Evolutionary conservation across 2,888 invertebrate species (phyloP).

Genomic region (Andrena minutula): DNA sequence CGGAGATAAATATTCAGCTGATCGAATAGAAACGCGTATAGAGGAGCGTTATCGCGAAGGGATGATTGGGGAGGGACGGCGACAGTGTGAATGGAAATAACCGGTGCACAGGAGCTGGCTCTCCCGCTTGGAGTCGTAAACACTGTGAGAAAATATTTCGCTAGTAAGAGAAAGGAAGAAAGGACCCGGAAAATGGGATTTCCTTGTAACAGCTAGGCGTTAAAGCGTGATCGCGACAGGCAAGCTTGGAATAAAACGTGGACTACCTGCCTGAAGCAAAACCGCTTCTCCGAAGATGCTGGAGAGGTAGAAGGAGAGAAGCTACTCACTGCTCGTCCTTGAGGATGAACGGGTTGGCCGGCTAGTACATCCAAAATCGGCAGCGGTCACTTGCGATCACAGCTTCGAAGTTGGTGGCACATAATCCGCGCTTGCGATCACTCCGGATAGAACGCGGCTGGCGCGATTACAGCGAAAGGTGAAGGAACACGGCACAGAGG

Average conservation of each 20-base stretch:
- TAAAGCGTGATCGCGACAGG: neutral
- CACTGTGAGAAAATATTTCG: no score
- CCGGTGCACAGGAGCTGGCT: no score
- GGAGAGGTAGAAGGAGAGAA: neutral
- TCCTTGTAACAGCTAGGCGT: neutral
- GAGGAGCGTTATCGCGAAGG: neutral
- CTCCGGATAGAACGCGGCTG: neutral
- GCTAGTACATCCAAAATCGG: constrained; percentile 66
- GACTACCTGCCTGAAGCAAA: neutral
- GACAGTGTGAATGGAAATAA: no score
- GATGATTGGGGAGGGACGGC: neutral
- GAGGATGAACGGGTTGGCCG: constrained; percentile 37
- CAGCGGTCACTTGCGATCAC: constrained; percentile 60
- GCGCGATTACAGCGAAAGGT: constrained; percentile 13
- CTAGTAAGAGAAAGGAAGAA: no score
- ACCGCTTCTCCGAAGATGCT: neutral
- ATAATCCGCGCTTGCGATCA: constrained; percentile 36
- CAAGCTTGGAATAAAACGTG: neutral
- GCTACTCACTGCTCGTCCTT: constrained; percentile 68
- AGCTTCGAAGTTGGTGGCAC: constrained; percentile 40
- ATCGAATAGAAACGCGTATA: neutral
- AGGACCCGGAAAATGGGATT: no score
- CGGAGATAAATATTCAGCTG: neutral
- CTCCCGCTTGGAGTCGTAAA: no score
- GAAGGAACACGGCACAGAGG: constrained; percentile 44